These are phyloP conservation scores for Saguinus imperator DNA, from an alignment of 2,113 vertebrate species.

Conservation along the genomic window DNA sequence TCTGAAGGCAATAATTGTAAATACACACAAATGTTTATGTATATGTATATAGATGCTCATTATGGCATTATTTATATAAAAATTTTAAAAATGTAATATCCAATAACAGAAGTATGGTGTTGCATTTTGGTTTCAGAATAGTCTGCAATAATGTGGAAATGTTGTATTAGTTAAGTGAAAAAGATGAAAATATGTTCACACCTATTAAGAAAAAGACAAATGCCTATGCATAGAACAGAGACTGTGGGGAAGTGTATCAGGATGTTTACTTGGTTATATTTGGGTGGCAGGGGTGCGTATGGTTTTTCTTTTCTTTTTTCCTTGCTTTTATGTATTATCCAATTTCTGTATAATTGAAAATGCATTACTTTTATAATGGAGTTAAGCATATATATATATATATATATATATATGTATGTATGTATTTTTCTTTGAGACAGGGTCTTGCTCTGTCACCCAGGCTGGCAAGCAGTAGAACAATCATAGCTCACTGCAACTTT, in stretches of 20 bases:
- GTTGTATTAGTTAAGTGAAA: slow-evolving; percentile 26
- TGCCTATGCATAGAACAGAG: neutral
- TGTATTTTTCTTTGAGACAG: neutral
- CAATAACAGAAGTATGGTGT: neutral
- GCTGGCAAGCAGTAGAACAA: neutral
- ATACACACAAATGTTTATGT: slow-evolving; percentile 11
- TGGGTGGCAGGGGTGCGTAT: neutral
- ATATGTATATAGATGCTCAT: neutral
- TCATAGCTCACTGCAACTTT: neutral
- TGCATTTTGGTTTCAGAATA: slow-evolving; percentile 38
- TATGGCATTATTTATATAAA: slow-evolving; percentile 30
- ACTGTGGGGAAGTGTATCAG: neutral
- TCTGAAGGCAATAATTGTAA: slow-evolving; percentile 20
- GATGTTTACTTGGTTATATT: slow-evolving; percentile 34
- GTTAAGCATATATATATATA: neutral
- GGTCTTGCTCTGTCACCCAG: neutral
- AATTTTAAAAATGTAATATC: neutral
- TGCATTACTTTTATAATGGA: slow-evolving; percentile 29
- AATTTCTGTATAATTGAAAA: slow-evolving; percentile 47
- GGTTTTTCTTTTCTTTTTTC: neutral
- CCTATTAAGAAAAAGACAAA: slow-evolving; percentile 13
- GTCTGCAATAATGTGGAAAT: slow-evolving; percentile 23
- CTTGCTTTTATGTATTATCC: neutral
- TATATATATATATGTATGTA: neutral
- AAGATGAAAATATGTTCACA: slow-evolving; percentile 23